Evolutionary conservation across 2,888 invertebrate species (phyloP).

Genomic region (Molorchus minor): DNA sequence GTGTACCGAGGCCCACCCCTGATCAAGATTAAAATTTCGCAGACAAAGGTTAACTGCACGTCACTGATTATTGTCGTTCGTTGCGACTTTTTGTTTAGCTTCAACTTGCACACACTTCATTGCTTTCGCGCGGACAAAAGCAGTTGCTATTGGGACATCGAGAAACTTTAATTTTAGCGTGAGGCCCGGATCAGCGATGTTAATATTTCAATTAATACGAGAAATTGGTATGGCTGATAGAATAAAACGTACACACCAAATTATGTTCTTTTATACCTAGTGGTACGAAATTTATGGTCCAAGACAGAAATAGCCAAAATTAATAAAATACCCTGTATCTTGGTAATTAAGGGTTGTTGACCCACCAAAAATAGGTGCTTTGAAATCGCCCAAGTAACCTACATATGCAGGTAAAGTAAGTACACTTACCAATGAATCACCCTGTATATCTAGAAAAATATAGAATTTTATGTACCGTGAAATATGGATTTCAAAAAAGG

Average conservation of each 20-base stretch:
- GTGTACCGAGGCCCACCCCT: slow-evolving; percentile 47
- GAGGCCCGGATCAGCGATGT: background rate
- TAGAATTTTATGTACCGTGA: too few relatives aligned
- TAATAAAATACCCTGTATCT: too few relatives aligned
- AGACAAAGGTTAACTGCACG: slow-evolving; percentile 58
- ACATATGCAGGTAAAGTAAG: too few relatives aligned
- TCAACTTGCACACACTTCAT: slow-evolving; percentile 38
- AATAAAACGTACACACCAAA: background rate
- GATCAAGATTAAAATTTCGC: slow-evolving; percentile 58
- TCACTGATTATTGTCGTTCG: slow-evolving; percentile 44
- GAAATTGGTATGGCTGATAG: background rate
- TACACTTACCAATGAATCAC: too few relatives aligned
- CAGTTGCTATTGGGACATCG: background rate
- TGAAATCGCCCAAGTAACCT: too few relatives aligned
- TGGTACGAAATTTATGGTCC: too few relatives aligned
- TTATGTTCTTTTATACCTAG: too few relatives aligned
- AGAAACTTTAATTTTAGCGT: background rate
- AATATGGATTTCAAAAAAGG: too few relatives aligned
- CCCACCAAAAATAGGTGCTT: too few relatives aligned
- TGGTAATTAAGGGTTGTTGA: too few relatives aligned
- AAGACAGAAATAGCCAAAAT: too few relatives aligned
- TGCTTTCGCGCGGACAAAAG: slow-evolving; percentile 18
- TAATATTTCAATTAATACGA: background rate
- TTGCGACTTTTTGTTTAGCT: slow-evolving; percentile 32
- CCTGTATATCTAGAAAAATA: too few relatives aligned